These are phyloP conservation scores for Lates calcarifer DNA, from an alignment of 2,113 vertebrate species.

Conservation along the genomic window DNA sequence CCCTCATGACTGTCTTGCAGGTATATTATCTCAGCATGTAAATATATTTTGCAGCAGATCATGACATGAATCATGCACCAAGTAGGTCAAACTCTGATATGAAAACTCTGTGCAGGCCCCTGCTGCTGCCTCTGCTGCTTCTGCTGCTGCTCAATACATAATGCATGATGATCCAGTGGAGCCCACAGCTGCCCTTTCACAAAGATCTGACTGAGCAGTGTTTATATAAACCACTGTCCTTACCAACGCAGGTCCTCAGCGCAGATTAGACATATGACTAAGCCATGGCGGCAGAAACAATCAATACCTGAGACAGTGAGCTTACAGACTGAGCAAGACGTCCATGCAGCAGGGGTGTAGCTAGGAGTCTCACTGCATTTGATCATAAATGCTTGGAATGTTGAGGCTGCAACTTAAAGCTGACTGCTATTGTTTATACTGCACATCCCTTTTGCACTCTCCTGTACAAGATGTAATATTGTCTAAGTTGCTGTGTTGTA, in stretches of 20 bases:
- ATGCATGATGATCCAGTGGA: conserved; percentile 44
- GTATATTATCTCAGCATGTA: conserved; percentile 3
- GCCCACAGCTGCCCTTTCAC: conserved; percentile 13
- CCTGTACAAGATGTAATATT: neutral
- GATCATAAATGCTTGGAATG: neutral
- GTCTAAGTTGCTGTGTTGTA: neutral
- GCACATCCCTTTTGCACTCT: neutral
- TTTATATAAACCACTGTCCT: conserved; percentile 47
- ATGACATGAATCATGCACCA: conserved; percentile 27
- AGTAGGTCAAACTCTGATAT: conserved; percentile 51
- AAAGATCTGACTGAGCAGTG: conserved; percentile 29
- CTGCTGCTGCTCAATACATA: conserved; percentile 54
- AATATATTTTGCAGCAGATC: conserved; percentile 7
- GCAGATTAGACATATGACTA: conserved; percentile 58
- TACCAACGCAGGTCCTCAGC: conserved; percentile 30
- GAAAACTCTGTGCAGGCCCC: neutral
- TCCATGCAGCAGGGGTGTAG: neutral
- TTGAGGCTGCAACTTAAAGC: neutral
- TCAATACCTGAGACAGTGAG: conserved; percentile 32
- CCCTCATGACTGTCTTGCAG: neutral
- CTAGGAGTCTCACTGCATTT: neutral
- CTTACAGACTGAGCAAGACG: conserved; percentile 13
- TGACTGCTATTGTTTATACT: neutral
- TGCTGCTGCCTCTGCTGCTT: conserved; percentile 1
- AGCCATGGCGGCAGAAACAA: conserved; percentile 12